Evolutionary conservation across 2,888 invertebrate species (phyloP).

Genomic region (Eledona agricola): DNA sequence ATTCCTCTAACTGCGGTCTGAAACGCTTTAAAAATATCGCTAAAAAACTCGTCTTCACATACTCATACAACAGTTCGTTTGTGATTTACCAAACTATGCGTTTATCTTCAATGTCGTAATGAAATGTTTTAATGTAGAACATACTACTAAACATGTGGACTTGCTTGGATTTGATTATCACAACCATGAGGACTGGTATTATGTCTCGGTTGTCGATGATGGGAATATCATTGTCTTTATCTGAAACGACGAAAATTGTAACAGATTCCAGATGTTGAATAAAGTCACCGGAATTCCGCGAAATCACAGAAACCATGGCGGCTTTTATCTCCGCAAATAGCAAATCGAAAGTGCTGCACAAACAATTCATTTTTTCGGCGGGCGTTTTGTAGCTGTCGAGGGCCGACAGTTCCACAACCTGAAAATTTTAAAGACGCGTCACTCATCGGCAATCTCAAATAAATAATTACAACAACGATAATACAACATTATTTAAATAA

Average conservation of each 20-base stretch:
- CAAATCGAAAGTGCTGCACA: conserved; percentile 62
- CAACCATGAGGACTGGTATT: conserved; percentile 59
- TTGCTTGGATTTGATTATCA: conserved; percentile 62
- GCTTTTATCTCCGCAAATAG: conserved; percentile 63
- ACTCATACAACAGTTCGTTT: conserved; percentile 1
- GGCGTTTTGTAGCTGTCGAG: conserved; percentile 60
- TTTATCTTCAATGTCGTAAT: background rate
- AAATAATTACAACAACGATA: conserved; percentile 7
- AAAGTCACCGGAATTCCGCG: conserved; percentile 52
- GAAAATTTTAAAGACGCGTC: too few relatives aligned
- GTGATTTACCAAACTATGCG: conserved; percentile 1
- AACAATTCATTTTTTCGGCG: conserved; percentile 61
- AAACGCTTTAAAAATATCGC: conserved; percentile 15
- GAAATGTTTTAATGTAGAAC: conserved; percentile 54
- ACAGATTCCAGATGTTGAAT: conserved; percentile 3
- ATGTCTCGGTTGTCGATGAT: conserved; percentile 57
- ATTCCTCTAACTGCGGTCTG: conserved; percentile 5
- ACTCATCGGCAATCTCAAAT: too few relatives aligned
- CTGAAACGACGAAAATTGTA: conserved; percentile 38
- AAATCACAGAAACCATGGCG: conserved; percentile 59
- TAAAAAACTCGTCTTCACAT: conserved; percentile 1
- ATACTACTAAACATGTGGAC: conserved; percentile 61
- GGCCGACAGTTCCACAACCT: conserved; percentile 63
- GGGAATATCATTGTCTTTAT: conserved; percentile 54
- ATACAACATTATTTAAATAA: conserved; percentile 35